These are phyloP conservation scores for Callaeas wilsoni DNA, from an alignment of 2,113 vertebrate genomes.

Conservation along the genomic window DNA sequence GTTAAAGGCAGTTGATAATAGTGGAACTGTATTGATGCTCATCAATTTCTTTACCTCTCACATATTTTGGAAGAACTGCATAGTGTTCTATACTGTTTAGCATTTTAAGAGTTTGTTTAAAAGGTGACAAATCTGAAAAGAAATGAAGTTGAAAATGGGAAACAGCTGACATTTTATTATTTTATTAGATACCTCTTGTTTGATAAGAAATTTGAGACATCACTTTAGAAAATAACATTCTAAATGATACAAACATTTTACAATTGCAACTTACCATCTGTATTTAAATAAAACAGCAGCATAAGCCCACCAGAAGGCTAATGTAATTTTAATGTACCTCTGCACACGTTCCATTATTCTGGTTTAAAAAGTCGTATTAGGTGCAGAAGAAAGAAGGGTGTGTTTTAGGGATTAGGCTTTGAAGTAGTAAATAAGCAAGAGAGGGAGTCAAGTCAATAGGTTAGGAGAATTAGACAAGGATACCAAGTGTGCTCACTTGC, in stretches of 20 bases:
- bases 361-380: neutral
- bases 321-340: neutral
- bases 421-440: constrained; percentile 9
- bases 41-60: neutral
- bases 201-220: neutral
- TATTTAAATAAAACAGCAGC: constrained; percentile 34
- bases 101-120: neutral
- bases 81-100: neutral
- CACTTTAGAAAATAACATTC: neutral
- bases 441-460: neutral
- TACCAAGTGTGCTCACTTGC: neutral
- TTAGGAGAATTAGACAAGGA: constrained; percentile 8
- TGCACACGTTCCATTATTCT: neutral
- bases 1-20: neutral
- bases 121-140: neutral
- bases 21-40: neutral
- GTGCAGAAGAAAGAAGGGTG: neutral
- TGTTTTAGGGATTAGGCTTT: constrained; percentile 1
- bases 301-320: neutral
- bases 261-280: constrained; percentile 19
- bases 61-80: neutral
- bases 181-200: constrained; percentile 1
- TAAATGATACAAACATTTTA: constrained; percentile 10
- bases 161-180: neutral
- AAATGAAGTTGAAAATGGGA: neutral